Evolutionary conservation across 2,113 vertebrate genomes (phyloP).

Genomic region (Cheilinus undulatus): DNA sequence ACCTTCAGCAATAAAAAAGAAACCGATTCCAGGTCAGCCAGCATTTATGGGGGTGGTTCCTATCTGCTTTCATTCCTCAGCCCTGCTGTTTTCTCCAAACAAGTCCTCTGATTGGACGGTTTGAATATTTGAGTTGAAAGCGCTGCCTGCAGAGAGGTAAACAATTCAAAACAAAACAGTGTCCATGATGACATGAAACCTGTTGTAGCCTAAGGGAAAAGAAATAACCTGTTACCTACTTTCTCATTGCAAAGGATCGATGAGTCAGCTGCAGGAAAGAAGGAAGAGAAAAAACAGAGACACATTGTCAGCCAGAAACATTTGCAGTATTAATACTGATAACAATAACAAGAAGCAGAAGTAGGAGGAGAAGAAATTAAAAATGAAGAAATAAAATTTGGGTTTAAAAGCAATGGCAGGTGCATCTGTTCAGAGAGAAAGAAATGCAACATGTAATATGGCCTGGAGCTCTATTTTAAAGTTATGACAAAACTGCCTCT

Average conservation of each 20-base stretch:
- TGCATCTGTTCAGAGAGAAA: no score
- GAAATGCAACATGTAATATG: no score
- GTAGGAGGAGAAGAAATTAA: no score
- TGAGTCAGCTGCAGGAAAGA: background rate
- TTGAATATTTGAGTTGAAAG: conserved; percentile 51
- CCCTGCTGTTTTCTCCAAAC: conserved; percentile 8
- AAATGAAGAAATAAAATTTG: no score
- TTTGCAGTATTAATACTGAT: no score
- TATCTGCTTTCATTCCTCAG: conserved; percentile 47
- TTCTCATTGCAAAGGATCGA: background rate
- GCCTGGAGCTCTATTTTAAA: no score
- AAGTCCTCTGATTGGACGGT: conserved; percentile 58
- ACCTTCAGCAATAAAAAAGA: conserved; percentile 8
- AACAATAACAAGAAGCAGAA: no score
- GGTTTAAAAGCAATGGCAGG: no score
- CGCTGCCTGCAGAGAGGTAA: conserved; percentile 41
- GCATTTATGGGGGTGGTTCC: conserved; percentile 32
- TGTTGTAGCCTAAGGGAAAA: conserved; percentile 28
- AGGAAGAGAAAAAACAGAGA: background rate
- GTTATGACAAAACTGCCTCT: no score
- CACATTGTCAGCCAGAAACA: background rate
- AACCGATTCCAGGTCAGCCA: conserved; percentile 38
- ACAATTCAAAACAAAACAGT: conserved; percentile 29
- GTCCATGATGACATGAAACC: conserved; percentile 33
- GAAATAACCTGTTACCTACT: background rate